phyloP scores from a whole-genome alignment of 2,113 vertebrate genomes.

The Lontra canadensis region DNA sequence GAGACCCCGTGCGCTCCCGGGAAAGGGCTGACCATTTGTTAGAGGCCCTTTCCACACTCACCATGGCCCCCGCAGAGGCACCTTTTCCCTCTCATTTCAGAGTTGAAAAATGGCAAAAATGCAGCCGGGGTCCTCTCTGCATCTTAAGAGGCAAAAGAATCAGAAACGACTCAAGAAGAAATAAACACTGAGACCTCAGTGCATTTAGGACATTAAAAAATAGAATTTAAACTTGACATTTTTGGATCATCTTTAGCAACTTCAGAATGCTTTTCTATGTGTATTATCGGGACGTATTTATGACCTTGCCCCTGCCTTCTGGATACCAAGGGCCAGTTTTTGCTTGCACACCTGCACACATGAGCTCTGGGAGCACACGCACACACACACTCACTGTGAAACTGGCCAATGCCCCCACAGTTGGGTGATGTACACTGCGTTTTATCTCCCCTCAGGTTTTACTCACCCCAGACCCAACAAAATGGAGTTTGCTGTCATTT shows the following conservation, averaged over 20 bases:
- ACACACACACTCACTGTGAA: accelerated
- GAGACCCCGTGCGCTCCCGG: no score
- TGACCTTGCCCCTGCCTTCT: not conserved
- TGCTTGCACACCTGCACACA: accelerated
- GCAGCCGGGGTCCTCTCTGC: not conserved
- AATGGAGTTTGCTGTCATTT: not conserved
- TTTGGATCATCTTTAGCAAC: not conserved
- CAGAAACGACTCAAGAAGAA: not conserved
- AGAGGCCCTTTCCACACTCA: no score
- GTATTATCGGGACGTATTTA: accelerated
- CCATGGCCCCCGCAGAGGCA: not conserved
- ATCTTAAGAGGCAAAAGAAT: not conserved
- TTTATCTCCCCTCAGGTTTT: not conserved
- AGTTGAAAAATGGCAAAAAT: not conserved
- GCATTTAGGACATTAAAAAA: accelerated
- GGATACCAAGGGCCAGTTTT: not conserved
- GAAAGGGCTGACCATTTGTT: accelerated
- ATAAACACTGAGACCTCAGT: accelerated
- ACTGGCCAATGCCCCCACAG: accelerated
- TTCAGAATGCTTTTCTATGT: not conserved
- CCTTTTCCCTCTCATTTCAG: not conserved
- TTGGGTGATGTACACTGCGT: no score
- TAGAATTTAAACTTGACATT: not conserved
- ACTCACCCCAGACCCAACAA: not conserved
- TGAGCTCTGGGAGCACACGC: not conserved